Conservation (phyloP, 2,113 vertebrate species). For the Steatornis caripensis region DNA sequence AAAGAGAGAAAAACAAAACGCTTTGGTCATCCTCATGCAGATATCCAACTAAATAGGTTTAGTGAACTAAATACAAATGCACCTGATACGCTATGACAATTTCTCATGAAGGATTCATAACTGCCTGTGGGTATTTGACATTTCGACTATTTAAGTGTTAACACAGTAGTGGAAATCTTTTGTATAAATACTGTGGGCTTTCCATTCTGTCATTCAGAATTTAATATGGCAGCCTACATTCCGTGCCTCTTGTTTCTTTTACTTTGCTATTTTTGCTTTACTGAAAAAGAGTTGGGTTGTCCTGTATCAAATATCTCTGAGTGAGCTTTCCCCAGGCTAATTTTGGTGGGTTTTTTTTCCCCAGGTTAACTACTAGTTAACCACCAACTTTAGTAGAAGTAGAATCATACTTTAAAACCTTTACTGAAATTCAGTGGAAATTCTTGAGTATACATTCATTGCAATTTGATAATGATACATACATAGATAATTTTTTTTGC, state of each 20-base stretch:
- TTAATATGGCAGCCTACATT: not conserved
- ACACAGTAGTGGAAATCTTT: not conserved
- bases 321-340: not conserved
- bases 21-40: not conserved
- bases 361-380: not conserved
- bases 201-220: not conserved
- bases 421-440: not conserved
- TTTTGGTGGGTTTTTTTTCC: no score
- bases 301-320: not conserved
- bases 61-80: not conserved
- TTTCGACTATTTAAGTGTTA: not conserved
- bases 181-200: not conserved
- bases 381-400: not conserved
- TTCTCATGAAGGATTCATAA: not conserved
- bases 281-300: not conserved
- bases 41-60: not conserved
- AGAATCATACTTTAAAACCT: not conserved
- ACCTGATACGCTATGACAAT: not conserved
- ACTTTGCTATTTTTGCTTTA: not conserved
- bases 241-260: not conserved
- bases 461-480: not conserved
- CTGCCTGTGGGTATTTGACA: not conserved
- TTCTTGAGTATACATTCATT: not conserved
- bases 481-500: not conserved
- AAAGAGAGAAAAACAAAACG: not conserved